Base-by-base conservation (phyloP, 2,797 vertebrate species). In the Poeciliopsis gracilis region DNA sequence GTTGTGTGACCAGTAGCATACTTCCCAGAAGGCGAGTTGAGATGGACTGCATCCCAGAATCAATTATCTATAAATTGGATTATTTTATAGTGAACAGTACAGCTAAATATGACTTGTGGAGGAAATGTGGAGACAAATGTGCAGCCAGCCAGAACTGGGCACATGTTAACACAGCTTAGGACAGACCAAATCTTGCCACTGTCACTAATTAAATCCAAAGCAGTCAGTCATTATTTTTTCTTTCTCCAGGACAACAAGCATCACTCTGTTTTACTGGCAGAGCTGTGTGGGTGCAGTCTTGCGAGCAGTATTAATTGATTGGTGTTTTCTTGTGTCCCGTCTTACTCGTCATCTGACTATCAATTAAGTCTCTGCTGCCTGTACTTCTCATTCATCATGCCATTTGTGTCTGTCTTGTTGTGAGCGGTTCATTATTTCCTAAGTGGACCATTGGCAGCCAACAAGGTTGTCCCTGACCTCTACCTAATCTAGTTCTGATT, bases 331-430 rank as follows among this genome's bases (percentile, higher is more conserved):
- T 81, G 73, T 72, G 84, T 87, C 87, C 80, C 74, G 83, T 77
- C 81, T 85, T 90, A 90, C 91, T 91, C 88, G 88, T 93, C 88
- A 87, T 86, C 85, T 76, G 73, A 84, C 80, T 84, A 90, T 86
- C 84, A 92, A 91, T 93, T 93, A 92, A 82, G 84, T 66, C 80
- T 25, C 38, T 66, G 41, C 72, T 74, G 76, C 67, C 77, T 79
- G 83, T 82, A 72, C 38, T 73, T 61, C 81, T 73, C 88, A 91
- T 93, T 89, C 45, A 93, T 94, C 91, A 92, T 75, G 73, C 85
- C 89, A 92, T 91, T 93, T 92, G 80, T 85, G 82, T 86, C 90
- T 90, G 91, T 92, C 89, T 83, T 89, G 87, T 90, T 87, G 73
- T 73, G 77, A 86, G 77, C 74, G 53, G 82, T 84, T 93, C 93